Percentiles rank a stretch among this genome's conserved stretches.
Evolutionary conservation across 2,797 vertebrate genomes (phyloP).

Genomic region (Schizothorax lantsangensis): DNA sequence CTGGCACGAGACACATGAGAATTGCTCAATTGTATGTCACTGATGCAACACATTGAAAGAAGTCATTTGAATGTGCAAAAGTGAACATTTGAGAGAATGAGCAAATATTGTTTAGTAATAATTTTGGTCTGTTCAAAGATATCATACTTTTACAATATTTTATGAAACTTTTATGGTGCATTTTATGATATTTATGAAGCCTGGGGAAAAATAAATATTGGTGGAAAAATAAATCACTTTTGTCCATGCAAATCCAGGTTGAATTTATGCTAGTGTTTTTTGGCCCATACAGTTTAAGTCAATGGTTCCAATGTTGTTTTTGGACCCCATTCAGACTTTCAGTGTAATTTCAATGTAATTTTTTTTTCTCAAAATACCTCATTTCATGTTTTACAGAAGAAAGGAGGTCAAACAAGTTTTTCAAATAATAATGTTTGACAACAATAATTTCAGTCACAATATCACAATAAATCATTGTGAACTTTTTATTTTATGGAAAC

Average conservation of each 20-base stretch:
- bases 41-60: neutral
- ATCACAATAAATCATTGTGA: neutral
- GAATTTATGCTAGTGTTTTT: neutral
- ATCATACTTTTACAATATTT: neutral
- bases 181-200: neutral
- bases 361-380: no score
- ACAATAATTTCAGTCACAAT: neutral
- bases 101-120: neutral
- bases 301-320: neutral
- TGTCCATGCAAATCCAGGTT: neutral
- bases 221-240: neutral
- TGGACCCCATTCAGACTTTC: no score
- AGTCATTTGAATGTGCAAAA: neutral
- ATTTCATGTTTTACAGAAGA: no score
- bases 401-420: neutral
- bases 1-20: no score
- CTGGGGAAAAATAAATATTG: neutral
- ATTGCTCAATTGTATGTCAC: neutral
- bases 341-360: no score
- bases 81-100: neutral
- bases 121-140: neutral
- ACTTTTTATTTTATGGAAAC: neutral
- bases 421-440: neutral
- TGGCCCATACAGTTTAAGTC: neutral
- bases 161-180: neutral